A percentile compares a stretch with the other conserved stretches of the same genome.
Evolutionary conservation across 2,888 invertebrate genomes (phyloP).

Genomic region (Caenorhabditis sp.): DNA sequence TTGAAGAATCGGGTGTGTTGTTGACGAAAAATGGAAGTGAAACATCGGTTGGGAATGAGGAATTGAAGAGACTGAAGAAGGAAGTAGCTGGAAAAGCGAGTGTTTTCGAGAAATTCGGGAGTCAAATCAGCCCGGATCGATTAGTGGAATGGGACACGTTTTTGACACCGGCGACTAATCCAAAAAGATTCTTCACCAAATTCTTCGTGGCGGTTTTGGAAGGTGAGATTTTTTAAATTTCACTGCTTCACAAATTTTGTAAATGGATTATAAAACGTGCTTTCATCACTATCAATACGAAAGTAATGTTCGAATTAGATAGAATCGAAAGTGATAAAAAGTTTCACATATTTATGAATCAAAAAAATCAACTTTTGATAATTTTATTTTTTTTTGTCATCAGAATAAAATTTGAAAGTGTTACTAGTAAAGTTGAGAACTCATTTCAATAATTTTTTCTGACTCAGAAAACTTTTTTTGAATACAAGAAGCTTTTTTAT

Average conservation of each 20-base stretch:
- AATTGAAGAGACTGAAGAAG: conserved; percentile 31
- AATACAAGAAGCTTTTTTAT: too few species aligned
- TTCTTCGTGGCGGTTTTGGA: conserved; percentile 61
- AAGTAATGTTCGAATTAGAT: too few species aligned
- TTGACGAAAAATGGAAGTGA: conserved; percentile 43
- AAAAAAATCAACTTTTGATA: too few species aligned
- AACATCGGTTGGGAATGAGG: conserved; percentile 28
- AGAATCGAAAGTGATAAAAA: too few species aligned
- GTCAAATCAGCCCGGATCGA: conserved; percentile 6
- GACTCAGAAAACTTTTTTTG: too few species aligned
- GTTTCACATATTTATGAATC: too few species aligned
- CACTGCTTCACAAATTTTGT: neutral
- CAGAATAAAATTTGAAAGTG: too few species aligned
- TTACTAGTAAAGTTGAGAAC: too few species aligned
- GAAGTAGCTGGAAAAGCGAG: conserved; percentile 32
- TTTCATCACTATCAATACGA: too few species aligned
- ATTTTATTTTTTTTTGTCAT: too few species aligned
- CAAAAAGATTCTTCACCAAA: conserved; percentile 52
- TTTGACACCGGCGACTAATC: conserved; percentile 58
- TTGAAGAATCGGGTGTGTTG: conserved; percentile 67
- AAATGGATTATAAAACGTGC: too few species aligned
- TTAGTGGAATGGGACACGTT: conserved; percentile 64
- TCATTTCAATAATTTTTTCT: too few species aligned
- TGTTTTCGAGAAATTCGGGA: conserved; percentile 17
- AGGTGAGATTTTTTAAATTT: conserved; percentile 16